Conservation (phyloP, 2,888 invertebrate genomes). For the Drosophila recens region DNA sequence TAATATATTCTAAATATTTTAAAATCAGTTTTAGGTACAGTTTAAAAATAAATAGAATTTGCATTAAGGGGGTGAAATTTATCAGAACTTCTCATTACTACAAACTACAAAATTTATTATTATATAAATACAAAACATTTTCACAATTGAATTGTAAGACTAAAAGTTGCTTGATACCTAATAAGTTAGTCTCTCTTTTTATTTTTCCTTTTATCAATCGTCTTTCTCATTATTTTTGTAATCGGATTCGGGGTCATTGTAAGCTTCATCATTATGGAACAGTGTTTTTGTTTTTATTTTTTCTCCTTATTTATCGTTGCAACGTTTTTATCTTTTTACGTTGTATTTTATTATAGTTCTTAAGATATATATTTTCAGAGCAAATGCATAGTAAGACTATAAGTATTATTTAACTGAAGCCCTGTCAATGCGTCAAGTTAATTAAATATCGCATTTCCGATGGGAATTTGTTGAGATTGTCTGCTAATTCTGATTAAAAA, state of each 20-base stretch:
- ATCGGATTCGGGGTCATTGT: slow-evolving; percentile 5
- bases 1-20: too few relatives aligned
- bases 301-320: neutral
- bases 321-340: slow-evolving; percentile 2
- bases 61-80: too few relatives aligned
- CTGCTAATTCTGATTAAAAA: slow-evolving; percentile 8
- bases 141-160: neutral
- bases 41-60: too few relatives aligned
- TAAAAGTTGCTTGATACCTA: neutral
- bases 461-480: slow-evolving; percentile 1
- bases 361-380: neutral
- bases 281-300: neutral
- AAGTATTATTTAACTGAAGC: slow-evolving; percentile 14
- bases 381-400: too few relatives aligned
- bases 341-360: neutral
- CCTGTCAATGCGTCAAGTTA: slow-evolving; percentile 8
- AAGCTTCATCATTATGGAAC: slow-evolving; percentile 2
- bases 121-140: too few relatives aligned
- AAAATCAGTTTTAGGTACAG: too few relatives aligned
- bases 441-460: slow-evolving; percentile 14
- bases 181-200: neutral
- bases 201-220: neutral
- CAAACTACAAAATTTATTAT: too few relatives aligned
- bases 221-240: neutral
- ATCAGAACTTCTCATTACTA: too few relatives aligned